Evolutionary conservation across 2,888 invertebrate genomes (phyloP).

Genomic region (Apodemia zela): DNA sequence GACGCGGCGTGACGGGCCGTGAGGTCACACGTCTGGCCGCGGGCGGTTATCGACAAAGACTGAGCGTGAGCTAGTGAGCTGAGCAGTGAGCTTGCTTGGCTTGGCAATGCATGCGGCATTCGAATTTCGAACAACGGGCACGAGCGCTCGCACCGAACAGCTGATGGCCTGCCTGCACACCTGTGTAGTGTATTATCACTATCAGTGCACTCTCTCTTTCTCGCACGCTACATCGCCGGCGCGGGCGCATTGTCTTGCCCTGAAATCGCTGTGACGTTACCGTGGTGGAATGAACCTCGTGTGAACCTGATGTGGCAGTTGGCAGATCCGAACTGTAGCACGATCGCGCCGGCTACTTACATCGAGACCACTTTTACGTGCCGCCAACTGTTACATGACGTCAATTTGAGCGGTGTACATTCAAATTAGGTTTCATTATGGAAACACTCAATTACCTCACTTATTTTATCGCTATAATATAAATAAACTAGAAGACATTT

Average conservation of each 20-base stretch:
- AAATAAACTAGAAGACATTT: background rate
- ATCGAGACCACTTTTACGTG: constrained; percentile 15
- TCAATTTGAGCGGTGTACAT: constrained; percentile 9
- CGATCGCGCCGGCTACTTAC: constrained; percentile 21
- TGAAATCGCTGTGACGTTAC: constrained; percentile 52
- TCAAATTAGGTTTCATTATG: constrained; percentile 13
- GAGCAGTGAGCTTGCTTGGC: constrained; percentile 25
- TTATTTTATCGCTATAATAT: constrained; percentile 2
- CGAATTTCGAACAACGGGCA: constrained; percentile 29
- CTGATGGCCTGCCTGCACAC: constrained; percentile 67
- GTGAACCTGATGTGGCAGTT: constrained; percentile 34
- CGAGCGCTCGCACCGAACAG: constrained; percentile 63
- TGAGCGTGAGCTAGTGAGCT: constrained; percentile 53
- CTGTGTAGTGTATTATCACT: constrained; percentile 46
- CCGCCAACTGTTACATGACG: constrained; percentile 5
- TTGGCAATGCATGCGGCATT: constrained; percentile 40
- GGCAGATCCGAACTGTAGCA: constrained; percentile 19
- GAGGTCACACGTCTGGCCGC: constrained; percentile 51
- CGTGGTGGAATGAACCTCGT: constrained; percentile 46
- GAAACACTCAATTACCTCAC: constrained; percentile 9
- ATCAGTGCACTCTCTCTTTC: constrained; percentile 62
- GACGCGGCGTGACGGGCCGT: constrained; percentile 35
- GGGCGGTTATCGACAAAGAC: constrained; percentile 61
- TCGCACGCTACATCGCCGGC: constrained; percentile 46
- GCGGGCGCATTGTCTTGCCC: constrained; percentile 50